Evolutionary conservation across 2,888 invertebrate genomes (phyloP).

Genomic region (Ligdia adustata): DNA sequence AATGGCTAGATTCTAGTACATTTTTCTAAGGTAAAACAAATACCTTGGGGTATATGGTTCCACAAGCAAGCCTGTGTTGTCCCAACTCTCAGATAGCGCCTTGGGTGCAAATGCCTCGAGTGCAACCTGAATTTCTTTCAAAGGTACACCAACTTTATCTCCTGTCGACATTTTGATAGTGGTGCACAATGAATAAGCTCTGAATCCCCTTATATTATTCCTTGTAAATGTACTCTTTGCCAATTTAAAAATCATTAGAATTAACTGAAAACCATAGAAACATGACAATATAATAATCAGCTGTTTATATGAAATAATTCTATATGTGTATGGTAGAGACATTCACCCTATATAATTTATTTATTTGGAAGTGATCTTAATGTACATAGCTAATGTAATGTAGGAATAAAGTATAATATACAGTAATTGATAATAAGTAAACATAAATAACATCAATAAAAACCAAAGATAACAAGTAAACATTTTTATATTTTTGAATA

Average conservation of each 20-base stretch:
- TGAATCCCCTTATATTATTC: slow-evolving; percentile 41
- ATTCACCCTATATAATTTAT: too few species aligned
- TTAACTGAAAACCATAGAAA: slow-evolving; percentile 45
- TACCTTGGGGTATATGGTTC: slow-evolving; percentile 88
- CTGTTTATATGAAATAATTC: too few species aligned
- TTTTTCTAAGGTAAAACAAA: not conserved
- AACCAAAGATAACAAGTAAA: slow-evolving; percentile 14
- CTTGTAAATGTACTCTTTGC: slow-evolving; percentile 46
- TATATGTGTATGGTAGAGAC: too few species aligned
- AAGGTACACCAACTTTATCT: slow-evolving; percentile 66
- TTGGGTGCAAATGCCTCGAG: slow-evolving; percentile 89
- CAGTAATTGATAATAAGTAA: too few species aligned
- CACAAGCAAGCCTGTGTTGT: slow-evolving; percentile 96
- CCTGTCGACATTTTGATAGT: slow-evolving; percentile 57
- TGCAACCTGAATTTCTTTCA: slow-evolving; percentile 80
- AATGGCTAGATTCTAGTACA: too few species aligned
- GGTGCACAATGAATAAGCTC: slow-evolving; percentile 43
- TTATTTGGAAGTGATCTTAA: too few species aligned
- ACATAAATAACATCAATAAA: too few species aligned
- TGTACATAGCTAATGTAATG: too few species aligned
- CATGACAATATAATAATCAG: not conserved
- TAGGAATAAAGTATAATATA: too few species aligned
- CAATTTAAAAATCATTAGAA: slow-evolving; percentile 66
- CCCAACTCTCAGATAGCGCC: slow-evolving; percentile 93
- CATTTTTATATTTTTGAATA: slow-evolving; percentile 13